These are phyloP conservation scores for Craterocephalus amniculus DNA, from an alignment of 2,797 vertebrate species.

Conservation along the genomic window DNA sequence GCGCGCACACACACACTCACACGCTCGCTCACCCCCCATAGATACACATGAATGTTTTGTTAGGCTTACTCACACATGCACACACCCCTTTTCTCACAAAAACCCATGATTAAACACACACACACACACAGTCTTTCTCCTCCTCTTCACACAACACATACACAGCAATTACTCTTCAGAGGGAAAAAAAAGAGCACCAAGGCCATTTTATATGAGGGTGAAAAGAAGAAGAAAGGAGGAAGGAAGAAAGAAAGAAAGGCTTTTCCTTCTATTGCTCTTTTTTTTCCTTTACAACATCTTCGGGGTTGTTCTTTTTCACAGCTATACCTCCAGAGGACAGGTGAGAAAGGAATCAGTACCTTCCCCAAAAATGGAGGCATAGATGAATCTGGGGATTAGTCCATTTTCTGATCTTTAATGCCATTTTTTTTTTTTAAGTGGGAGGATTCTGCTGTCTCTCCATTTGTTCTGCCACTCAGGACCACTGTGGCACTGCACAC, in stretches of 20 bases:
- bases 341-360: constrained; percentile 13
- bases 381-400: background rate
- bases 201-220: constrained; percentile 72
- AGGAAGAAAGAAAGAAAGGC: constrained; percentile 52
- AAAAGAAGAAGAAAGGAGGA: constrained; percentile 49
- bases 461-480: constrained; percentile 23
- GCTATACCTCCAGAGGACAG: constrained; percentile 53
- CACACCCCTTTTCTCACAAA: constrained; percentile 18
- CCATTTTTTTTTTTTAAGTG: background rate
- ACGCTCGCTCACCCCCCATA: constrained; percentile 9
- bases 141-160: constrained; percentile 25
- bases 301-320: constrained; percentile 26
- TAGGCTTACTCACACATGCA: constrained; percentile 27
- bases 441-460: constrained; percentile 14
- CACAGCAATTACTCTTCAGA: constrained; percentile 75
- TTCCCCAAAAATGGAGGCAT: constrained; percentile 19
- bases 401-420: background rate
- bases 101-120: constrained; percentile 56
- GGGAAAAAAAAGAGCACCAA: constrained; percentile 64
- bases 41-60: constrained; percentile 24
- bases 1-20: too few relatives aligned
- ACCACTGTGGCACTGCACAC: background rate
- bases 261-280: constrained; percentile 42
- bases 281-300: constrained; percentile 32
- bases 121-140: constrained; percentile 31